phyloP scores from a whole-genome alignment of 2,113 vertebrate genomes.

The Ursus arctos region DNA sequence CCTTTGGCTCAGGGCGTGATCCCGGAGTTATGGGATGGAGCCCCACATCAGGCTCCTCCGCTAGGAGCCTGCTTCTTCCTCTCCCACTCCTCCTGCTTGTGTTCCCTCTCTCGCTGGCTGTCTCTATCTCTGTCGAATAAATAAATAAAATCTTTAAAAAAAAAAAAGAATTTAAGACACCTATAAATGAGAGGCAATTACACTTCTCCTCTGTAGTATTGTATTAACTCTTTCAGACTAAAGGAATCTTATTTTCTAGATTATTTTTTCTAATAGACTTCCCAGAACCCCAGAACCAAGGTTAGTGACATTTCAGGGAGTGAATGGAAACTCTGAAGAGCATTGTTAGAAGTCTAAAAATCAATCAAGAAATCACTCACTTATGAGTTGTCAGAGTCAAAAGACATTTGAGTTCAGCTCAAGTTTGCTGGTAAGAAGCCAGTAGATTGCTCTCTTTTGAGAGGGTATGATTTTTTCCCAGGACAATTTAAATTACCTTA shows the following conservation, averaged over 20 bases:
- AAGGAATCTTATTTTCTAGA: constrained; percentile 47
- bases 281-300: background rate
- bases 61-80: no score
- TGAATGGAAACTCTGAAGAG: background rate
- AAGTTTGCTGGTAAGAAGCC: background rate
- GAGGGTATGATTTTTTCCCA: background rate
- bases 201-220: background rate
- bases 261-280: constrained; percentile 12
- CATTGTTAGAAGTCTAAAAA: constrained; percentile 45
- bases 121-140: no score
- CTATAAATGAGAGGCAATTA: background rate
- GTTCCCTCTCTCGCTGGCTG: no score
- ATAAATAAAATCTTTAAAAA: no score
- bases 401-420: background rate
- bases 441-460: background rate
- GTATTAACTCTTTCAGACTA: background rate
- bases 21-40: no score
- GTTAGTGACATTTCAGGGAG: constrained; percentile 30
- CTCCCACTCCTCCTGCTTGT: no score
- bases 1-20: no score
- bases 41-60: no score
- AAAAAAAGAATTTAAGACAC: background rate
- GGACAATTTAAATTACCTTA: constrained; percentile 59
- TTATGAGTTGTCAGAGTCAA: background rate
- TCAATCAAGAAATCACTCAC: constrained; percentile 58